phyloP scores from a whole-genome alignment of 2,888 invertebrate genomes.

The Hyposoter dolosus region DNA sequence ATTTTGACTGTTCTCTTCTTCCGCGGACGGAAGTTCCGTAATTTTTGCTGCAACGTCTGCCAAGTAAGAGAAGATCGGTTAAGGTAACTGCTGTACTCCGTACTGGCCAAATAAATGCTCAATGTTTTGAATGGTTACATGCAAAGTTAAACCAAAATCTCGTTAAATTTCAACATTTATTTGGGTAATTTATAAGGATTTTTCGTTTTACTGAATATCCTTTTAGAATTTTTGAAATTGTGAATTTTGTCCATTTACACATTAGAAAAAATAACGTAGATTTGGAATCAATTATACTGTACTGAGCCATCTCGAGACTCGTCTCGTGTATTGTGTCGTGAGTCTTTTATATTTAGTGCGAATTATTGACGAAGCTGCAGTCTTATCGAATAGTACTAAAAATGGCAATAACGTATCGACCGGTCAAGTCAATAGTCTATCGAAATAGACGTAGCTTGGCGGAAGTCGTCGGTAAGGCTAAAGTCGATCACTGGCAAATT shows the following conservation, averaged over 20 bases:
- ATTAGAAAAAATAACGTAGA: no score
- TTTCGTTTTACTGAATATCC: no score
- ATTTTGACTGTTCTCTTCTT: neutral
- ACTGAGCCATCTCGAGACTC: neutral
- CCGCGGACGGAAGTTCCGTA: neutral
- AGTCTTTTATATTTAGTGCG: constrained; percentile 11
- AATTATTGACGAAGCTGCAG: neutral
- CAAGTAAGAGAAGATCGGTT: no score
- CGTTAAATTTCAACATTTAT: neutral
- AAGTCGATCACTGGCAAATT: neutral
- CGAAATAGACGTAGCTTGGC: neutral
- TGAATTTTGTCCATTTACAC: no score
- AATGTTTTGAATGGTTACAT: neutral
- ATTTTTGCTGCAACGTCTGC: neutral
- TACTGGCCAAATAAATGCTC: neutral
- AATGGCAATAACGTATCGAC: neutral
- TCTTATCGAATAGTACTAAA: constrained; percentile 1
- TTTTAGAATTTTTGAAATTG: no score
- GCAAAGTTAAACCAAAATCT: neutral
- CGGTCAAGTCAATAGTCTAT: neutral
- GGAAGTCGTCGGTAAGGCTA: neutral
- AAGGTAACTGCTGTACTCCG: no score
- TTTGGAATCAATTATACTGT: no score
- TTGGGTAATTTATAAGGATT: no score
- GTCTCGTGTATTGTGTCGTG: constrained; percentile 25